These are phyloP conservation scores for Pteronotus mesoamericanus DNA, from an alignment of 2,797 vertebrate species.

Conservation along the genomic window DNA sequence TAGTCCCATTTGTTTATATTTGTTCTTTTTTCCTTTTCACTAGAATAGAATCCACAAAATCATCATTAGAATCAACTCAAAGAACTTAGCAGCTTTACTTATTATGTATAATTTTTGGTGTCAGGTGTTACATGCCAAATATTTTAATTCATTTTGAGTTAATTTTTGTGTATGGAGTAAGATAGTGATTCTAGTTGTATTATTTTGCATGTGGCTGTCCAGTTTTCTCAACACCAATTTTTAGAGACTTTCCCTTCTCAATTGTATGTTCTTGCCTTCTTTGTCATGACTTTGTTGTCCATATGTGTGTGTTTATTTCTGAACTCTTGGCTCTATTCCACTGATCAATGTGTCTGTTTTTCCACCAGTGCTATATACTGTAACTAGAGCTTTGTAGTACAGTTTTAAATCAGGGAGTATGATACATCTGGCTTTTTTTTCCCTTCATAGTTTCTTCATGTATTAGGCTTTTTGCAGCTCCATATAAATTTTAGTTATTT, in stretches of 20 bases:
- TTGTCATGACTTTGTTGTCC: background rate
- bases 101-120: background rate
- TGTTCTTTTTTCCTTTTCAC: background rate
- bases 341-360: background rate
- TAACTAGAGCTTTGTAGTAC: background rate
- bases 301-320: background rate
- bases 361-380: background rate
- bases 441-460: background rate
- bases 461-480: background rate
- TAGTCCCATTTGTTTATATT: background rate
- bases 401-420: background rate
- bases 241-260: background rate
- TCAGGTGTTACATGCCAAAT: background rate
- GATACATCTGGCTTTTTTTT: background rate
- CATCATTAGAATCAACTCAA: background rate
- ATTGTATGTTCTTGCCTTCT: background rate
- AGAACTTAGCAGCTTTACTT: background rate
- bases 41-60: background rate
- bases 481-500: background rate
- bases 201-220: background rate
- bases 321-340: background rate
- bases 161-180: background rate
- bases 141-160: background rate
- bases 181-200: background rate
- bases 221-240: background rate